Evolutionary conservation across 2,797 vertebrate species (phyloP).

Genomic region (Eutrigla gurnardus): DNA sequence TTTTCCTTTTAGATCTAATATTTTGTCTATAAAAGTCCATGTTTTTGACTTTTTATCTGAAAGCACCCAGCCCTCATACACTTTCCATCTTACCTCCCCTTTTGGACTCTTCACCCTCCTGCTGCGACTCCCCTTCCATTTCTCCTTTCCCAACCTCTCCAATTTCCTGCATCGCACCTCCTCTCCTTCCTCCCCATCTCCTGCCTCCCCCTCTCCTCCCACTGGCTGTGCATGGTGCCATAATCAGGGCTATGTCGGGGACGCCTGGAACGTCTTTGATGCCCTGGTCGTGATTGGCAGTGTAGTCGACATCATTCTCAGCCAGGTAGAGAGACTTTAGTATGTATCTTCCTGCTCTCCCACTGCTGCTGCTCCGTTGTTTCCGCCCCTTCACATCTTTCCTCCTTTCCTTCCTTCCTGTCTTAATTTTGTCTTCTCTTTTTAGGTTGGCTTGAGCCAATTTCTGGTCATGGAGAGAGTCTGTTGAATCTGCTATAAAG

Average conservation of each 20-base stretch:
- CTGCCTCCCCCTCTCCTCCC: conserved; percentile 28
- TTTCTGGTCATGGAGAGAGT: conserved; percentile 32
- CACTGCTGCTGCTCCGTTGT: conserved; percentile 35
- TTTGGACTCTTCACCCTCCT: not conserved
- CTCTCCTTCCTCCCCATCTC: conserved; percentile 18
- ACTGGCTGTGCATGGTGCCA: conserved; percentile 85
- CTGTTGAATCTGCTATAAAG: conserved; percentile 23
- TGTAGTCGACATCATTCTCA: conserved; percentile 99
- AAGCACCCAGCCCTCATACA: conserved; percentile 21
- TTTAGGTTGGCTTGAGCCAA: conserved; percentile 11
- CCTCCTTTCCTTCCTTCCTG: conserved; percentile 33
- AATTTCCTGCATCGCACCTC: conserved; percentile 19
- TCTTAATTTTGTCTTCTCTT: conserved; percentile 23
- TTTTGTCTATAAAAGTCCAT: not conserved
- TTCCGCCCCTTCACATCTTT: conserved; percentile 37
- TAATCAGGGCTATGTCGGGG: conserved; percentile 97
- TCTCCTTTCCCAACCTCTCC: conserved; percentile 40
- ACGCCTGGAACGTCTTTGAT: conserved; percentile 99
- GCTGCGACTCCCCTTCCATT: conserved; percentile 26
- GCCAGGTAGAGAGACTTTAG: conserved; percentile 91
- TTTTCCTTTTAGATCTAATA: conserved; percentile 1
- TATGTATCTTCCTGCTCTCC: conserved; percentile 67
- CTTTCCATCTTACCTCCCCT: conserved; percentile 21
- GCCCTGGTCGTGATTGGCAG: conserved; percentile 99
- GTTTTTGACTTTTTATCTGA: conserved; percentile 7